Evolutionary conservation across 2,113 vertebrate genomes (phyloP).

Genomic region (Anseranas semipalmata): DNA sequence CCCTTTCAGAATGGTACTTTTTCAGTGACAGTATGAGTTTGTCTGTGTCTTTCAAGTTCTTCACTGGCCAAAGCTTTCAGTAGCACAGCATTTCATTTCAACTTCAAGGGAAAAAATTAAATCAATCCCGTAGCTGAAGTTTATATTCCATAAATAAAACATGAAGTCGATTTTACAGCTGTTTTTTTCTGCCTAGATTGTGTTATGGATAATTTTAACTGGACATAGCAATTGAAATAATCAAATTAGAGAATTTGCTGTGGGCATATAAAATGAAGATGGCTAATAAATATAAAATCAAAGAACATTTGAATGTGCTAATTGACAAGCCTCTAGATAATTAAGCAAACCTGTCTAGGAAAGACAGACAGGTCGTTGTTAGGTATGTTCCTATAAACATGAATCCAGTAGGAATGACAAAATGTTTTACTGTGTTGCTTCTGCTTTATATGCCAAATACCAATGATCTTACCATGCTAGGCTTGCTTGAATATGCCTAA

Average conservation of each 20-base stretch:
- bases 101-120: not conserved
- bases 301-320: not conserved
- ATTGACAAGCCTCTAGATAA: not conserved
- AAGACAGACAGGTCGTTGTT: not conserved
- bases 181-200: not conserved
- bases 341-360: not conserved
- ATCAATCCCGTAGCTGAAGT: not conserved
- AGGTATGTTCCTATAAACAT: not conserved
- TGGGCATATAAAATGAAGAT: not conserved
- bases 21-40: not conserved
- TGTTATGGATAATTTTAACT: not conserved
- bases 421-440: not conserved
- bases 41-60: not conserved
- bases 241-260: not conserved
- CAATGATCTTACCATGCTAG: rapidly evolving
- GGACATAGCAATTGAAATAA: not conserved
- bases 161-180: not conserved
- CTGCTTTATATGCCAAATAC: not conserved
- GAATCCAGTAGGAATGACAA: not conserved
- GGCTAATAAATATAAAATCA: not conserved
- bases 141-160: constrained; percentile 12
- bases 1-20: not conserved
- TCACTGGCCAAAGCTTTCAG: not conserved
- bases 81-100: not conserved
- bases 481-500: not conserved